Evolutionary conservation across 2,113 vertebrate genomes (phyloP).

Genomic region (Carettochelys insculpta): DNA sequence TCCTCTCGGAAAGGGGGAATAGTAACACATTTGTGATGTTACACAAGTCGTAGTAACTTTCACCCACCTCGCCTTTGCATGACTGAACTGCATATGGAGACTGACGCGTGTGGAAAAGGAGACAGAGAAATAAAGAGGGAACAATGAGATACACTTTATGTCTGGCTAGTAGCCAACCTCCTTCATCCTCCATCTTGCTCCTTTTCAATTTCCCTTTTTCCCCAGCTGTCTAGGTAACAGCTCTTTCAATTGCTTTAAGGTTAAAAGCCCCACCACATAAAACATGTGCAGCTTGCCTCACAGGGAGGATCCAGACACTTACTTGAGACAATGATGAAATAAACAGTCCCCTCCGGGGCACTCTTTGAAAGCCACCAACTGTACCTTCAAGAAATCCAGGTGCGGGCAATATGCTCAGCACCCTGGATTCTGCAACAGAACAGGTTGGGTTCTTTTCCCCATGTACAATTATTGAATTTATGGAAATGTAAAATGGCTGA

Average conservation of each 20-base stretch:
- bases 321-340: constrained; percentile 42
- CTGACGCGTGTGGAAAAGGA: neutral
- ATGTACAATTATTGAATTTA: neutral
- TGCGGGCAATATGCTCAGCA: neutral
- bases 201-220: neutral
- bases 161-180: neutral
- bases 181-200: neutral
- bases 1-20: neutral
- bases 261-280: constrained; percentile 35
- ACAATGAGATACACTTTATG: neutral
- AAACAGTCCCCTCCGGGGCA: constrained; percentile 9
- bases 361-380: neutral
- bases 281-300: neutral
- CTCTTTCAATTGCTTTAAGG: neutral
- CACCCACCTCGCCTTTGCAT: neutral
- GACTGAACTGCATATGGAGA: neutral
- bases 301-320: neutral
- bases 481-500: neutral
- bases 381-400: neutral
- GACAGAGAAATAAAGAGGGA: neutral
- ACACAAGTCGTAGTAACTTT: neutral
- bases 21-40: neutral
- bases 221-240: neutral
- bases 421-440: neutral
- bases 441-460: constrained; percentile 2